Conservation (phyloP, 1,140 invertebrate species). For the Hylaeus volcanicus region DNA sequence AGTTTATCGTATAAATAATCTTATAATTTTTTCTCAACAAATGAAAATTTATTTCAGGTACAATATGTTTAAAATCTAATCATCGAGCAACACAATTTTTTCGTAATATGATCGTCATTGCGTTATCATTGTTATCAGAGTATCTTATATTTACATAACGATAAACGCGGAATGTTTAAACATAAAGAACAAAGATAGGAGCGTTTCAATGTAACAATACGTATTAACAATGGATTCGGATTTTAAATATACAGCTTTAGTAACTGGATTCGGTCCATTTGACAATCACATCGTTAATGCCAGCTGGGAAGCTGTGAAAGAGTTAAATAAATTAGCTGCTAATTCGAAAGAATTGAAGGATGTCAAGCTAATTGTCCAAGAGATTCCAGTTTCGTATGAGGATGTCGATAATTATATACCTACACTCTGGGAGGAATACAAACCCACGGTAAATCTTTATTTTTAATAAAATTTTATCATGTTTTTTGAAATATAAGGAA, state of each 20-base stretch:
- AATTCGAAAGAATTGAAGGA: conserved; percentile 73
- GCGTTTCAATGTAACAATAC: too few relatives aligned
- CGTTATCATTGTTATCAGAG: too few relatives aligned
- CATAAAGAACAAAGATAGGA: not conserved
- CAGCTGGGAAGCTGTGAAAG: conserved; percentile 88
- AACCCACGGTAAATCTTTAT: conserved; percentile 82
- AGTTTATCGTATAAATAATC: too few relatives aligned
- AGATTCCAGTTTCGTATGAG: conserved; percentile 86
- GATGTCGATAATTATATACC: conserved; percentile 83
- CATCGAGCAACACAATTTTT: too few relatives aligned
- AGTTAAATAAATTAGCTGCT: conserved; percentile 78
- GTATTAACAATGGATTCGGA: conserved; percentile 10
- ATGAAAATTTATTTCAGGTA: too few relatives aligned
- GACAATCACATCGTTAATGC: conserved; percentile 85
- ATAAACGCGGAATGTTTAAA: too few relatives aligned
- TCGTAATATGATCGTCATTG: too few relatives aligned
- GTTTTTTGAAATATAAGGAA: not conserved
- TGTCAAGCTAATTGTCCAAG: conserved; percentile 82
- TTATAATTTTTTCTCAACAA: too few relatives aligned
- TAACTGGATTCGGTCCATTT: conserved; percentile 90
- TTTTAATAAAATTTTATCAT: not conserved
- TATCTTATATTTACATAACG: too few relatives aligned
- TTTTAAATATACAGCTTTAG: conserved; percentile 70
- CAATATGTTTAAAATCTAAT: too few relatives aligned
- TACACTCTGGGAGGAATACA: conserved; percentile 83